Percentiles rank a stretch among this genome's conserved stretches.
Conservation (phyloP, 2,797 vertebrate genomes). For the Sphenopsis melanotis region DNA sequence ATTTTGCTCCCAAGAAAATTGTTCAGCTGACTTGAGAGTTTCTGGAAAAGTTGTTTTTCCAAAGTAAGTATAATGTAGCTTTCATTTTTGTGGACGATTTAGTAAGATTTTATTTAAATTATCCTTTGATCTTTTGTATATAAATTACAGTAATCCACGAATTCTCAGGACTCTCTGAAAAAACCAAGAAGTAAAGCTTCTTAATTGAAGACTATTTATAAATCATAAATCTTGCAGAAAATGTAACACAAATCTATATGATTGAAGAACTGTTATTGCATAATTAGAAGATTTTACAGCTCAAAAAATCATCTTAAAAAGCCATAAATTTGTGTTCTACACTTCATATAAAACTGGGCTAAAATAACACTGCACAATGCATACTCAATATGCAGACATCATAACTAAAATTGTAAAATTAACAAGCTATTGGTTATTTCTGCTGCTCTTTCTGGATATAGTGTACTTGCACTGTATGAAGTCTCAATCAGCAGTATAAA, state of each 20-base stretch:
- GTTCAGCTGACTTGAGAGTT: conserved; percentile 90
- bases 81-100: background rate
- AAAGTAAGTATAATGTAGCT: conserved; percentile 79
- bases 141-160: background rate
- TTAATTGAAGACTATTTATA: background rate
- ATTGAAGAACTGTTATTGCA: background rate
- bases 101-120: background rate
- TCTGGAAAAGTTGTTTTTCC: conserved; percentile 83
- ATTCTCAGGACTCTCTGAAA: background rate
- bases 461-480: background rate
- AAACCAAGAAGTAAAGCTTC: background rate
- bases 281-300: background rate
- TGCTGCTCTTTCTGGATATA: background rate
- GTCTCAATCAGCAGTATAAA: background rate
- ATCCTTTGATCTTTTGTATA: background rate
- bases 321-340: background rate
- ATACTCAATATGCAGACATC: background rate
- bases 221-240: background rate
- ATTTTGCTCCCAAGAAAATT: conserved; percentile 85
- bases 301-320: background rate
- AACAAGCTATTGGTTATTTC: background rate
- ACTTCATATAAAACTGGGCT: background rate
- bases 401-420: background rate
- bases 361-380: background rate
- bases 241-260: background rate